Conservation (phyloP, 2,113 vertebrate genomes). For the Tachuris rubrigastra region DNA sequence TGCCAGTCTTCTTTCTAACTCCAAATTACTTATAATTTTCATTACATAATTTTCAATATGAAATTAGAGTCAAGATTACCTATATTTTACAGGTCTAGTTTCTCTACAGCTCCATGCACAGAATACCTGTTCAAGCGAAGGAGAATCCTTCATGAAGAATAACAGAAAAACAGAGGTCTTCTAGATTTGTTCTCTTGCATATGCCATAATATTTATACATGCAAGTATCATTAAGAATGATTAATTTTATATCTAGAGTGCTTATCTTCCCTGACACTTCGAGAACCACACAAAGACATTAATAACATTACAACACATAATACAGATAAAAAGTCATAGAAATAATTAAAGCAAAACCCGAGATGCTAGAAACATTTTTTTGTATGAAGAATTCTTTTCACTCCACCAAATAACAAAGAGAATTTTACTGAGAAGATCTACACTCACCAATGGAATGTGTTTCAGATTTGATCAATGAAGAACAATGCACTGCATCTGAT, state of each 20-base stretch:
- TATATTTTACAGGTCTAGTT: not conserved
- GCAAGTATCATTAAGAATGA: slow-evolving; percentile 1
- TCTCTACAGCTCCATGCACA: not conserved
- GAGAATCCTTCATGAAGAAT: not conserved
- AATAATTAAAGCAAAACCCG: slow-evolving; percentile 19
- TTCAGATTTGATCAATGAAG: not conserved
- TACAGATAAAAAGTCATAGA: not conserved
- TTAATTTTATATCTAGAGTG: slow-evolving; percentile 8
- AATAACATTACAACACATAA: slow-evolving; percentile 25
- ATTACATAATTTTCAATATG: not conserved
- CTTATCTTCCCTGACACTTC: not conserved
- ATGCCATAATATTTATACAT: not conserved
- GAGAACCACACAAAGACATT: not conserved
- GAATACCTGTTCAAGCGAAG: not conserved
- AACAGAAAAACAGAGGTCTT: not conserved
- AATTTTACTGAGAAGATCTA: slow-evolving; percentile 12
- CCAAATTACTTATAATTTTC: not conserved
- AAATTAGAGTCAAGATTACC: not conserved
- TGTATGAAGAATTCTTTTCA: not conserved
- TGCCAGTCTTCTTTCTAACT: not conserved
- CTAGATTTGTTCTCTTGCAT: not conserved
- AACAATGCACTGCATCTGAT: not conserved
- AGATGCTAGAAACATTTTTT: not conserved
- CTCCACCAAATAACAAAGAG: not conserved
- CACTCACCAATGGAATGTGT: not conserved